Conservation (phyloP, 2,113 vertebrate species). For the Eudorcas thomsonii region DNA sequence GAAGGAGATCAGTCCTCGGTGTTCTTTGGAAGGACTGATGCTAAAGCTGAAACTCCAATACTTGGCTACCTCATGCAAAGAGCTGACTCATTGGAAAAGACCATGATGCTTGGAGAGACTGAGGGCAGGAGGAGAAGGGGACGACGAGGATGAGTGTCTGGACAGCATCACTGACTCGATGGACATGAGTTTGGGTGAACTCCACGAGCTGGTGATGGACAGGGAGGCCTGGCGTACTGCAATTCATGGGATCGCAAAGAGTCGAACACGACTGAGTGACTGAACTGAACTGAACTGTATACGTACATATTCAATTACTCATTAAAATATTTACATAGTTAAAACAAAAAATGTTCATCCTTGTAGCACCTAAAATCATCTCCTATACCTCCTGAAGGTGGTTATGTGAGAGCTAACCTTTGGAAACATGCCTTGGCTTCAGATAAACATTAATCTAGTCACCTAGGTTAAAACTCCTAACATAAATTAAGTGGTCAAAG, state of each 20-base stretch:
- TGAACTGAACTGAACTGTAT: background rate
- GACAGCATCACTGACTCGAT: background rate
- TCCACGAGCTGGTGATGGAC: background rate
- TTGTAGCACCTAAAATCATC: background rate
- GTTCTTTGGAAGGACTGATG: too few relatives aligned
- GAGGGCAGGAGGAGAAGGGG: background rate
- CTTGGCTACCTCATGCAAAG: too few relatives aligned
- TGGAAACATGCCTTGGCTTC: background rate
- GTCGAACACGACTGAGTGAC: rapidly evolving
- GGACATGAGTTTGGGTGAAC: background rate
- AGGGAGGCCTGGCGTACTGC: background rate
- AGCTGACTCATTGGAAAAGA: background rate
- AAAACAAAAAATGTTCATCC: background rate
- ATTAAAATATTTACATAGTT: background rate
- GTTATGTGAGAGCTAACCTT: background rate
- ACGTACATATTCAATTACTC: background rate
- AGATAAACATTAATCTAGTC: background rate
- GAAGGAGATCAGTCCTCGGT: too few relatives aligned
- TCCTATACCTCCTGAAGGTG: background rate
- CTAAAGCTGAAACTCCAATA: too few relatives aligned
- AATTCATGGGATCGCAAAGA: background rate
- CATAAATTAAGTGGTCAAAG: background rate
- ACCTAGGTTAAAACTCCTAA: background rate
- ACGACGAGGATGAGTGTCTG: rapidly evolving
- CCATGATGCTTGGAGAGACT: background rate